Percentiles rank a stretch among this genome's conserved stretches.
These are phyloP conservation scores for Teleogryllus oceanicus DNA, from an alignment of 2,888 invertebrate species.

Conservation along the genomic window DNA sequence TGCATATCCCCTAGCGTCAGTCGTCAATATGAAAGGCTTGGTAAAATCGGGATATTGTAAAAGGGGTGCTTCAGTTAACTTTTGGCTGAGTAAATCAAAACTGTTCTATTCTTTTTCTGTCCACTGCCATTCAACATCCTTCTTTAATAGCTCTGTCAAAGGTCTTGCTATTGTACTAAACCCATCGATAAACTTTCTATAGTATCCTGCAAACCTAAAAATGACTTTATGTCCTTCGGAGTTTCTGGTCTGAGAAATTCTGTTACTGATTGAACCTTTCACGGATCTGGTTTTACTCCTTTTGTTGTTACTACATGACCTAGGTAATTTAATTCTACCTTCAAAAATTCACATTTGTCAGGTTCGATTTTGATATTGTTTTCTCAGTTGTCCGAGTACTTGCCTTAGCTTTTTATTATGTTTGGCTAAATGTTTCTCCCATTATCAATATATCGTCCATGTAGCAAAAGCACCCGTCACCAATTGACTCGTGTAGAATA, in stretches of 20 bases:
- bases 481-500: constrained; percentile 41
- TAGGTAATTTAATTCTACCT: constrained; percentile 41
- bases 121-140: constrained; percentile 18
- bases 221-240: no score
- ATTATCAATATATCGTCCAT: constrained; percentile 42
- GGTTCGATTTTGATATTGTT: neutral
- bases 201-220: no score
- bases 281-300: no score
- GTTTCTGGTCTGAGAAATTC: no score
- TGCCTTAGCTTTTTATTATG: neutral
- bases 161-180: constrained; percentile 34
- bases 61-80: no score
- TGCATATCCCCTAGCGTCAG: no score
- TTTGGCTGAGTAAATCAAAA: no score
- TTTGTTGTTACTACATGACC: constrained; percentile 42
- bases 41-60: no score
- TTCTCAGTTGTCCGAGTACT: constrained; percentile 4
- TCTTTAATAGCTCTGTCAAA: neutral
- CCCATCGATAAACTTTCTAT: no score
- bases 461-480: constrained; percentile 40
- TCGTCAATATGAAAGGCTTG: no score
- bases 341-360: constrained; percentile 24
- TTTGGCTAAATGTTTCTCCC: neutral
- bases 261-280: no score
- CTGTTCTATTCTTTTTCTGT: no score